These are phyloP conservation scores for Drosophila setifemur DNA, from an alignment of 1,140 invertebrate species.

Conservation along the genomic window DNA sequence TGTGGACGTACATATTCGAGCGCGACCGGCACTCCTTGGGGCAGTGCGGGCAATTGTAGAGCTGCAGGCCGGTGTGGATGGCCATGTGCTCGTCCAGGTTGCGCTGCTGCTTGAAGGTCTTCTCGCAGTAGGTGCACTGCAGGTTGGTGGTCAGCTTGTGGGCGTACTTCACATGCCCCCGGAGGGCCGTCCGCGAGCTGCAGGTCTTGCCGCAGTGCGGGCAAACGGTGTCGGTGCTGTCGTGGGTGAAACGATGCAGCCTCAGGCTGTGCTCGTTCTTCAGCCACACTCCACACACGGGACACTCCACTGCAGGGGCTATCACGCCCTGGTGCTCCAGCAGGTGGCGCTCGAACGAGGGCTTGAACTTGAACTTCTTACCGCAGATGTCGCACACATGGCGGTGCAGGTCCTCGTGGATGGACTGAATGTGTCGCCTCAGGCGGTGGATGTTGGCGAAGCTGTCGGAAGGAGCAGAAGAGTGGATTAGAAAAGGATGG, in stretches of 20 bases:
- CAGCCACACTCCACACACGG: conserved; percentile 65
- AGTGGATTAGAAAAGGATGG: neutral
- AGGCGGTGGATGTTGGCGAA: conserved; percentile 65
- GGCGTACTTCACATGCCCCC: conserved; percentile 69
- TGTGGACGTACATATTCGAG: conserved; percentile 82
- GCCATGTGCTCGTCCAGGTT: conserved; percentile 80
- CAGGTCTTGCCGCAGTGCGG: conserved; percentile 65
- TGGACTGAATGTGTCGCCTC: conserved; percentile 67
- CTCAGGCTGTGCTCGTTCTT: conserved; percentile 73
- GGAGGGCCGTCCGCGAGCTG: conserved; percentile 58
- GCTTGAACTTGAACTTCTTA: conserved; percentile 77
- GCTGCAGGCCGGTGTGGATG: conserved; percentile 79
- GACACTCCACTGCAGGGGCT: conserved; percentile 63
- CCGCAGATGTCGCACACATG: conserved; percentile 78
- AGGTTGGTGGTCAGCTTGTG: conserved; percentile 67
- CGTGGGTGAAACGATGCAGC: conserved; percentile 64
- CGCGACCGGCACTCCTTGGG: conserved; percentile 73
- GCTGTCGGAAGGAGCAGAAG: conserved; percentile 17
- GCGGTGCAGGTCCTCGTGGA: conserved; percentile 69
- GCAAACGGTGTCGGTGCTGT: conserved; percentile 61
- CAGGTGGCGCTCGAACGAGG: conserved; percentile 68
- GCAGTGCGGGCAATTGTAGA: conserved; percentile 80
- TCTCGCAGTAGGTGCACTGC: conserved; percentile 75
- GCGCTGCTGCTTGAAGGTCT: conserved; percentile 72
- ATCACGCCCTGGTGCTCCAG: conserved; percentile 71